Evolutionary conservation across 2,113 vertebrate genomes (phyloP), one percentile per base, ranked within the genome.

Genomic region (Gallinago media): DNA sequence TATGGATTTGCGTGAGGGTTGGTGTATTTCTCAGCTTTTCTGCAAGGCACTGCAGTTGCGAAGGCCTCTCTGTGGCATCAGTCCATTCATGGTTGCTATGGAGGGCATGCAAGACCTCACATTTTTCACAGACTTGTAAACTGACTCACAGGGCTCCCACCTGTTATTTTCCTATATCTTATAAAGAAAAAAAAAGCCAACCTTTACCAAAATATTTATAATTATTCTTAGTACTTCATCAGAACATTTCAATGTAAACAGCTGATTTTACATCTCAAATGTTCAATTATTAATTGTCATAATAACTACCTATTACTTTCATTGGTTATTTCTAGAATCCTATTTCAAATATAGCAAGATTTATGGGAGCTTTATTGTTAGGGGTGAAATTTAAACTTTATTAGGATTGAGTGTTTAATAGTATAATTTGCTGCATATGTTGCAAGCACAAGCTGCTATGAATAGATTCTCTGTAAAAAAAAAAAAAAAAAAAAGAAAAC

Each of bases 391-490:
- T 72, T 96, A 92, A 98, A 93, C 96, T 96, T 95, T 91, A 88
- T 97, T 97, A 92, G 97, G 95, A 97, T 98, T 97, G 96, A 97
- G 97, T 96, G 79, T 97, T 96, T 98, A 98, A 97, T 97, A 94
- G 88, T 96, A 94, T 97, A 95, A 97, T 98, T 97, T 97, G 93
- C 91, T 96, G 89, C 97, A 96, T 93, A 93, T 97, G 96, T 97
- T 97, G 76, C 89, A 94, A 88, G 79, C 83, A 89, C 34, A 94
- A 91, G 62, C 70, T 81, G 59, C 87, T 91, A 92, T 96, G 96
- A 98, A 98, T 98, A 97, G 94, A 95, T 93, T 89, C 80, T 97
- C 93, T 96, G 96, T 96, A 72, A 72, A 95, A 94, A 92, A 95
- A 92, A 93, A 72, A 72, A 95, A 94, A 92, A 95, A 74, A 82